Conservation (phyloP, 2,888 invertebrate genomes). For the Liposcelis brunnea region DNA sequence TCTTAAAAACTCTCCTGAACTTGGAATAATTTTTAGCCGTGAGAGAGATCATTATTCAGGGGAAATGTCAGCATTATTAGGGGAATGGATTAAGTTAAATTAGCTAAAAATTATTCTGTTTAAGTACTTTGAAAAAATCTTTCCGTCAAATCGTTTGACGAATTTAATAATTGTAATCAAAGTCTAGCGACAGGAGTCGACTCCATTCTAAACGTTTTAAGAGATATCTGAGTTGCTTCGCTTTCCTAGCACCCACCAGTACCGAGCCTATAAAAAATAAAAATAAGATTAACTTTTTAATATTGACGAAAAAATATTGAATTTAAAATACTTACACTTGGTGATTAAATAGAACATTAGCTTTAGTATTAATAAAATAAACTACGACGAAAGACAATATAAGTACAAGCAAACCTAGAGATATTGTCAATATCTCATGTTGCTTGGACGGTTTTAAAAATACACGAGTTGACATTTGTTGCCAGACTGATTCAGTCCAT, state of each 20-base stretch:
- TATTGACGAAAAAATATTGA: neutral
- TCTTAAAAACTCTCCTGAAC: too few species aligned
- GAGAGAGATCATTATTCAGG: too few species aligned
- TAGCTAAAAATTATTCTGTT: too few species aligned
- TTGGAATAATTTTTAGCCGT: too few species aligned
- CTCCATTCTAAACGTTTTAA: neutral
- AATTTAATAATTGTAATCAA: too few species aligned
- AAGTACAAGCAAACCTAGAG: conserved; percentile 33
- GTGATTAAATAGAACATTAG: conserved; percentile 28
- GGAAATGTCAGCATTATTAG: too few species aligned
- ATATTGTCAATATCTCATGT: conserved; percentile 35
- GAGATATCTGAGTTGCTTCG: conserved; percentile 8
- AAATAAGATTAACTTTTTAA: neutral
- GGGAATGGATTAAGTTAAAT: too few species aligned
- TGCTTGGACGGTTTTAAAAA: conserved; percentile 53
- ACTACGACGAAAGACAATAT: conserved; percentile 33
- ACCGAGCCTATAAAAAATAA: conserved; percentile 2
- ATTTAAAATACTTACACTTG: conserved; percentile 11
- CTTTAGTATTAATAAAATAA: conserved; percentile 32
- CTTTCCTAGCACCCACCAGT: conserved; percentile 1
- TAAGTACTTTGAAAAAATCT: too few species aligned
- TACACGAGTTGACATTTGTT: conserved; percentile 51
- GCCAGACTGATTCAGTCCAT: conserved; percentile 83
- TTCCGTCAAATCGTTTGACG: too few species aligned
- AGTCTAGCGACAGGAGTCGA: neutral